Conservation (phyloP, 2,797 vertebrate genomes). For the Harpagifer antarcticus region DNA sequence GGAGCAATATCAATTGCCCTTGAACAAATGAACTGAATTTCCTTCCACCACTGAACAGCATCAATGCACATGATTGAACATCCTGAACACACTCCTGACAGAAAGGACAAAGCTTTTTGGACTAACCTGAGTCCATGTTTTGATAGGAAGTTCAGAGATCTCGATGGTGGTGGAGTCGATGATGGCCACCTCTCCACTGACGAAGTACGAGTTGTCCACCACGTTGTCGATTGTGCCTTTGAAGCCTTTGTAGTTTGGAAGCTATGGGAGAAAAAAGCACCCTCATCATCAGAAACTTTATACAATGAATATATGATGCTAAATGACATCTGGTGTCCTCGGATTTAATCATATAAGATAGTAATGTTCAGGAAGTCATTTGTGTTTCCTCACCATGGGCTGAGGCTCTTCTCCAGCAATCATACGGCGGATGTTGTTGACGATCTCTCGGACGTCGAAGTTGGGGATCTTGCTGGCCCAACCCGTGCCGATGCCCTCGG, state of each 20-base stretch:
- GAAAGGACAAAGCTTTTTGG: not conserved
- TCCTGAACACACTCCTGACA: not conserved
- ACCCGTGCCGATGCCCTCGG: conserved; percentile 97
- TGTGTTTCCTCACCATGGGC: conserved; percentile 89
- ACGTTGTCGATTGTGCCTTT: conserved; percentile 93
- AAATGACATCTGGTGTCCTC: too few species aligned
- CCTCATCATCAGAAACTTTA: not conserved
- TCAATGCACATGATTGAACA: not conserved
- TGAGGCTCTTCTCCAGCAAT: conserved; percentile 91
- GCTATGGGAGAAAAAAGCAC: conserved; percentile 70
- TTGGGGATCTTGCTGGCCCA: conserved; percentile 97
- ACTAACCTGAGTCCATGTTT: conserved; percentile 96
- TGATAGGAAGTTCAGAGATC: conserved; percentile 95
- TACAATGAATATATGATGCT: not conserved
- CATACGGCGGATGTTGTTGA: conserved; percentile 92
- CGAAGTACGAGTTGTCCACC: conserved; percentile 90
- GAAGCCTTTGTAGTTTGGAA: conserved; percentile 96
- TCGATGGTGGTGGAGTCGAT: conserved; percentile 95
- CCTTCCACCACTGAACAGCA: too few species aligned
- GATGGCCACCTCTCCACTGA: conserved; percentile 94
- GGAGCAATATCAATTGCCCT: too few species aligned
- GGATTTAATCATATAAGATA: not conserved
- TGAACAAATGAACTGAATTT: too few species aligned
- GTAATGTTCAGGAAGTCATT: not conserved
- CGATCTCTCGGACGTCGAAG: conserved; percentile 91